Conservation (phyloP, 2,888 invertebrate genomes). For the Drosophila mettleri region DNA sequence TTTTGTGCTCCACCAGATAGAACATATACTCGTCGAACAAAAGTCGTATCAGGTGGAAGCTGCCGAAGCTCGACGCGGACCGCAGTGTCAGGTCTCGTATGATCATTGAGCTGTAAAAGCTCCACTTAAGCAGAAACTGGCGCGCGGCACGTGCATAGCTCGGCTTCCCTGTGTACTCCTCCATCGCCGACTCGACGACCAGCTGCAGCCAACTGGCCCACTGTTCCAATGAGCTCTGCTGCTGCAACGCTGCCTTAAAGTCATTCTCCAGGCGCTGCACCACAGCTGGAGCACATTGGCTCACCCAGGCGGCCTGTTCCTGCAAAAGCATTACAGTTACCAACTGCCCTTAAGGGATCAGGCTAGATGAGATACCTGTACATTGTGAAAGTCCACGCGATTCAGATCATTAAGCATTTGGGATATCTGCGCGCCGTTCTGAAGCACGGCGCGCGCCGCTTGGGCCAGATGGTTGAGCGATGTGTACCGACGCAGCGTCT, state of each 20-base stretch:
- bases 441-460: conserved; percentile 95
- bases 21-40: conserved; percentile 99
- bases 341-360: too few species aligned
- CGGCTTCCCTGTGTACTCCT: conserved; percentile 93
- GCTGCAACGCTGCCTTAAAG: conserved; percentile 95
- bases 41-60: conserved; percentile 98
- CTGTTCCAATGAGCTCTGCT: conserved; percentile 96
- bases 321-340: conserved; percentile 23
- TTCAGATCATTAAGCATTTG: conserved; percentile 99
- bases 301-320: conserved; percentile 97
- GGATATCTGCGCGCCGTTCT: conserved; percentile 96
- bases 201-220: conserved; percentile 99
- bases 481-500: conserved; percentile 97
- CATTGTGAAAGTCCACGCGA: conserved; percentile 98
- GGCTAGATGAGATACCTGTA: conserved; percentile 88
- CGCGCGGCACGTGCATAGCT: conserved; percentile 94
- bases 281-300: conserved; percentile 94
- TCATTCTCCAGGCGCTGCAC: conserved; percentile 95
- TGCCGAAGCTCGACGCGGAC: conserved; percentile 99
- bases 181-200: conserved; percentile 95
- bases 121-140: conserved; percentile 99
- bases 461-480: conserved; percentile 97
- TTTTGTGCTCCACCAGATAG: conserved; percentile 98
- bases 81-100: conserved; percentile 97
- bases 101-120: conserved; percentile 99